phyloP scores from a whole-genome alignment of 2,113 vertebrate species.

The Loxodonta africana region DNA sequence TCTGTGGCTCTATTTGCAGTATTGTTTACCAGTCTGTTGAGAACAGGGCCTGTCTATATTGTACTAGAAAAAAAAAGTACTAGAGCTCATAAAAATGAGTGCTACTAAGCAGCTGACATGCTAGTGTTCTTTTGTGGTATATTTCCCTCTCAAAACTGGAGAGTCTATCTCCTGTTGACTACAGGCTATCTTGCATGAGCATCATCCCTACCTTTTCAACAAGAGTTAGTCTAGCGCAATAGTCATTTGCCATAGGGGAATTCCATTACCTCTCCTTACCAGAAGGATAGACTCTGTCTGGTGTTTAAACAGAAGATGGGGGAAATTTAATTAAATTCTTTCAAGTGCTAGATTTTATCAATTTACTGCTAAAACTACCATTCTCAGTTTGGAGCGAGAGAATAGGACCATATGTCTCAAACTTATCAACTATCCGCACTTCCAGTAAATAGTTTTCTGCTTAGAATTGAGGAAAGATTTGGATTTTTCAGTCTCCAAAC shows the following conservation, averaged over 20 bases:
- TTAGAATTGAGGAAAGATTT: constrained; percentile 73
- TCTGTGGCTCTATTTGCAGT: not conserved
- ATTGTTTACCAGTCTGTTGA: constrained; percentile 4
- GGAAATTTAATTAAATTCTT: constrained; percentile 81
- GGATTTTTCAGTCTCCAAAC: constrained; percentile 61
- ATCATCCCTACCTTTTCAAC: constrained; percentile 71
- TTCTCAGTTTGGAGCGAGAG: constrained; percentile 80
- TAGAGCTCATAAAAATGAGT: constrained; percentile 33
- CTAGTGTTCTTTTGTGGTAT: constrained; percentile 61
- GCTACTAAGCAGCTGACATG: constrained; percentile 24
- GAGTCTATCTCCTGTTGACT: constrained; percentile 71
- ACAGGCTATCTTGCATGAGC: constrained; percentile 68
- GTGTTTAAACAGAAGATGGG: constrained; percentile 75
- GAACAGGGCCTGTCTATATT: not conserved
- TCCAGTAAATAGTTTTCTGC: constrained; percentile 77
- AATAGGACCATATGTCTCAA: constrained; percentile 78
- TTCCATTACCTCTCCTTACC: constrained; percentile 76
- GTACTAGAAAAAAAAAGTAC: not conserved
- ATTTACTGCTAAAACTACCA: constrained; percentile 74
- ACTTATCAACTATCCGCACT: constrained; percentile 77
- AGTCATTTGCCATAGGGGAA: constrained; percentile 77
- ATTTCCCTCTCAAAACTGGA: constrained; percentile 66
- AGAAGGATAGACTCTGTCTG: constrained; percentile 76
- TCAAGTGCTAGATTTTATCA: constrained; percentile 81
- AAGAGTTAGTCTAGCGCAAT: constrained; percentile 56